phyloP scores from a whole-genome alignment of 1,140 invertebrate species.

The Ooceraea biroi region DNA sequence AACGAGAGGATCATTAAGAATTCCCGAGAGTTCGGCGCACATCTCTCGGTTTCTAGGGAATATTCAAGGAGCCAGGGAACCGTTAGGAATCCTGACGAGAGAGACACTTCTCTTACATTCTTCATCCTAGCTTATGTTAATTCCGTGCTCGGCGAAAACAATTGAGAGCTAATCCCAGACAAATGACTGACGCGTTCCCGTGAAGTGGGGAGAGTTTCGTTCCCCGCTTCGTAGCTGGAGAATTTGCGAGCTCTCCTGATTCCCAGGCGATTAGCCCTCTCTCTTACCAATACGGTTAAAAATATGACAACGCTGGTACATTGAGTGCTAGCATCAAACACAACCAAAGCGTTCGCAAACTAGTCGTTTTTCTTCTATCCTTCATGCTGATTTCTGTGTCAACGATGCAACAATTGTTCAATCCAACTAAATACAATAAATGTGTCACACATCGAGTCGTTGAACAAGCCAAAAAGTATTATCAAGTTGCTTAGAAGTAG shows the following conservation, averaged over 20 bases:
- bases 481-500: slow-evolving; percentile 44
- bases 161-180: slow-evolving; percentile 86
- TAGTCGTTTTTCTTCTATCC: not conserved
- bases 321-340: not conserved
- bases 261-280: slow-evolving; percentile 35
- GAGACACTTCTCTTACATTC: slow-evolving; percentile 80
- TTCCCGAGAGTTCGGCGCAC: slow-evolving; percentile 66
- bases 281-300: not conserved
- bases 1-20: slow-evolving; percentile 72
- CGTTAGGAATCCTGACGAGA: slow-evolving; percentile 73
- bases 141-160: slow-evolving; percentile 83
- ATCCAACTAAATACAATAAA: not conserved
- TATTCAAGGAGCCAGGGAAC: slow-evolving; percentile 71
- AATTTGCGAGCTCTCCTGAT: slow-evolving; percentile 68
- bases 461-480: slow-evolving; percentile 14
- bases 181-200: slow-evolving; percentile 83
- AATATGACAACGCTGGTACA: slow-evolving; percentile 21
- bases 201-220: slow-evolving; percentile 64
- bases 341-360: too few relatives aligned
- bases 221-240: slow-evolving; percentile 42
- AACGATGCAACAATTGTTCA: too few relatives aligned
- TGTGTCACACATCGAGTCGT: not conserved
- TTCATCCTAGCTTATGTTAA: slow-evolving; percentile 87
- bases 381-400: not conserved
- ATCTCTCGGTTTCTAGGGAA: slow-evolving; percentile 71